Base-by-base conservation (phyloP, 2,888 invertebrate genomes). In the Xylocampa areola region DNA sequence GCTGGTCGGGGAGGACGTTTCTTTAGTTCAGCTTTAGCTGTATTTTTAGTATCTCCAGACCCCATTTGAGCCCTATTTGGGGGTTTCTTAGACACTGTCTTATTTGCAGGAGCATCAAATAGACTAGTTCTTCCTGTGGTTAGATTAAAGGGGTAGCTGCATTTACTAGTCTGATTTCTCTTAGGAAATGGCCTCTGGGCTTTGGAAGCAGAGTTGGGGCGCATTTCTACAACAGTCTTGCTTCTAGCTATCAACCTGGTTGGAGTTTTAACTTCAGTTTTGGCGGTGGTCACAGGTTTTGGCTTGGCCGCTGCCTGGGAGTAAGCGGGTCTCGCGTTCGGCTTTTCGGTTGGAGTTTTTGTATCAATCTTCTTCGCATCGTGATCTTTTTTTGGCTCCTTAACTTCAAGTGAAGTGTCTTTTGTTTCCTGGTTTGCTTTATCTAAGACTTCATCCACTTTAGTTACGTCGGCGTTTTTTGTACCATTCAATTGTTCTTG, bases 271-370 rank as follows among this genome's bases (percentile, higher is more conserved):
- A 84, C 73, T 77, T 92, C 91, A 3, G 79, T 68, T 86, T 90
- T 94, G 11, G 77, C 30, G 2, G 80, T 49, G 41, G 70, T 80
- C 0, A 81, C 76, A 32, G 84, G 73, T 73, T 94, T 94, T 3
- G 94, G 94, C 77, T 94, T 94, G 21, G 94, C 94, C 25, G 94
- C 94, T 16, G 94, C 94, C 83, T 94, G 94, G 0, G 94, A 94
- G 73, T 94, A 94, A 16, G 94, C 94, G 2, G 94, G 90, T 68
- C 87, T 86, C 6, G 81, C 43, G 8, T 61, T 77, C 2, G 73
- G 70, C 75, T 89, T 90, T 37, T 91, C 90, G 35, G 37, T 51
- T 37, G 51, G 57, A 8, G 58, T 52, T 81, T 85, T 90, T 2
- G 49, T 36, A 29, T 90, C 88, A 27, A 52, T 14, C 61, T 85